Evolutionary conservation across 2,113 vertebrate species (phyloP), one percentile per base, ranked within the genome.

Genomic region (Nicator chloris): DNA sequence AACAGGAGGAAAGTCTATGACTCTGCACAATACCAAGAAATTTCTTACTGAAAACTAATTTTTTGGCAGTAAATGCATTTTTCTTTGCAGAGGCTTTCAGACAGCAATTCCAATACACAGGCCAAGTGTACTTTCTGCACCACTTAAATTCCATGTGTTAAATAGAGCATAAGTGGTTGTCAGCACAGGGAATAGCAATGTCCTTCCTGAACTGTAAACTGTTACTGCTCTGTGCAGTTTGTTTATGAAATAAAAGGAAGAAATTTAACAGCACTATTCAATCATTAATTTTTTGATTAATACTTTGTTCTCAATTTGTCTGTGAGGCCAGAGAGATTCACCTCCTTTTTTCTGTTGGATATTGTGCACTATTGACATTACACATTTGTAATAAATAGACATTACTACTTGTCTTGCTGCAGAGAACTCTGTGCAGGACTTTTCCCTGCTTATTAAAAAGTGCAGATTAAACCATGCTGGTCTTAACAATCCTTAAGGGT

Each of bases 131-230:
- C 92, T 88, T 90, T 94, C 86, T 88, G 85, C 63, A 81, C 51
- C 47, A 81, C 76, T 96, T 92, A 88, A 92, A 94, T 94, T 95
- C 95, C 93, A 47, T 17, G 6, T 90, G 93, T 91, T 95, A 96
- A 96, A 91, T 95, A 92, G 95, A 95, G 85, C 93, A 56, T 90
- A 93, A 96, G 85, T 75, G 44, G 95, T 70, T 96, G 93, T 95
- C 95, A 95, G 87, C 59, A 71, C 15, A 21, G 72, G 37, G 76
- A 50, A 88, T 44, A 92, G 40, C 68, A 86, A 33, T 86, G 82
- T 94, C 79, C 90, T 93, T 94, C 64, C 82, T 93, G 87, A 90
- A 86, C 79, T 95, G 82, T 83, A 90, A 94, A 63, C 60, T 92
- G 76, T 79, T 89, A 31, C 83, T 77, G 19, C 33, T 92, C 68